A percentile compares a stretch with the other conserved stretches of the same genome.
phyloP scores from a whole-genome alignment of 2,797 vertebrate genomes.

The Todus mexicanus region DNA sequence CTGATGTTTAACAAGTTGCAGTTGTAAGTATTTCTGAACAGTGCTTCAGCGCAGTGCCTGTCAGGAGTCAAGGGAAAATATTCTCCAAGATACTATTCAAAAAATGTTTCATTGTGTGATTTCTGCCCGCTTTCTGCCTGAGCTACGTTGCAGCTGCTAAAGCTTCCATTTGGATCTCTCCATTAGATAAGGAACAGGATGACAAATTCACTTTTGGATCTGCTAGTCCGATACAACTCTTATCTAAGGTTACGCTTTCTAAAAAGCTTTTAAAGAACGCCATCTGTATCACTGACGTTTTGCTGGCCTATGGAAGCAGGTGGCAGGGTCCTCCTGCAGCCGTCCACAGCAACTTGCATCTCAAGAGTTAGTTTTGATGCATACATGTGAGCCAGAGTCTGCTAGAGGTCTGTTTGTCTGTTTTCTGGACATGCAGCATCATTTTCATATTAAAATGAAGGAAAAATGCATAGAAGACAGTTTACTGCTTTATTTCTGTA shows the following conservation, averaged over 20 bases:
- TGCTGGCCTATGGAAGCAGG: not conserved
- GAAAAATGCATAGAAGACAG: not conserved
- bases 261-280: not conserved
- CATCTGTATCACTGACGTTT: rapidly evolving
- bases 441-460: not conserved
- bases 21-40: not conserved
- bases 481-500: not conserved
- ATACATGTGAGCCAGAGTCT: not conserved
- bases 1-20: not conserved
- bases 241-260: not conserved
- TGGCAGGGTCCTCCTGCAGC: not conserved
- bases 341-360: not conserved
- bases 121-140: not conserved
- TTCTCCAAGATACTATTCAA: not conserved
- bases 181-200: not conserved
- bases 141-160: not conserved
- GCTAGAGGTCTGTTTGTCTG: not conserved
- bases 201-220: not conserved
- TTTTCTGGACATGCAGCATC: not conserved
- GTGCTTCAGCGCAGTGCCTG: not conserved
- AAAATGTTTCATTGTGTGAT: not conserved
- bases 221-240: not conserved
- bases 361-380: not conserved
- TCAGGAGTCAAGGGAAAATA: not conserved
- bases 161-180: not conserved